Percentiles rank a stretch among this genome's conserved stretches.
Conservation (phyloP, 37 sponge, comb jelly and placozoan species). For the Aplysina aerophoba region DNA sequence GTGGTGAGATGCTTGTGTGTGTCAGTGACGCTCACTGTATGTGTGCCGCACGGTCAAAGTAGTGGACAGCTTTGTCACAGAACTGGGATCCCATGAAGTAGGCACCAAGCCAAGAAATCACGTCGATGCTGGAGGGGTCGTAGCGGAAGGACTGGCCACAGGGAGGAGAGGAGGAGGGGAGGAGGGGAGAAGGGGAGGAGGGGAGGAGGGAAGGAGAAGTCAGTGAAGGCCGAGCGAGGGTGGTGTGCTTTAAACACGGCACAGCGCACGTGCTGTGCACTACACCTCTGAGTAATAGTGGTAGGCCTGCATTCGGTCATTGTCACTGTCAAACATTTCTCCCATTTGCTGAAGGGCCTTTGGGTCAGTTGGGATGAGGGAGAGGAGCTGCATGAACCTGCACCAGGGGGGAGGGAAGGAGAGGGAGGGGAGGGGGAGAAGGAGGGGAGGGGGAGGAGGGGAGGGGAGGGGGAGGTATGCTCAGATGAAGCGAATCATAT, state of each 20-base stretch:
- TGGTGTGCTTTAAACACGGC: background rate
- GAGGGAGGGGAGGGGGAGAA: constrained; percentile 78
- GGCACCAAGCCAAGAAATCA: constrained; percentile 96
- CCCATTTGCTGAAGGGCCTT: constrained; percentile 81
- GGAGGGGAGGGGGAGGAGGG: constrained; percentile 68
- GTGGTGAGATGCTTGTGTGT: background rate
- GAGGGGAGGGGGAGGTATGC: constrained; percentile 73
- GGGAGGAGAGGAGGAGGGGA: background rate
- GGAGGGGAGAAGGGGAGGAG: constrained; percentile 44
- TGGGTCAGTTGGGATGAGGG: constrained; percentile 95
- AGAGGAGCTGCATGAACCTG: constrained; percentile 91
- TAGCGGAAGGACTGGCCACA: constrained; percentile 83
- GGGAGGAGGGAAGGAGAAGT: too few relatives aligned
- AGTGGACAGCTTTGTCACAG: constrained; percentile 90
- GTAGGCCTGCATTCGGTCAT: constrained; percentile 90
- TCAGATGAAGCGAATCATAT: constrained; percentile 87
- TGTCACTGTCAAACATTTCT: constrained; percentile 83
- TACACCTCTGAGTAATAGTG: constrained; percentile 90
- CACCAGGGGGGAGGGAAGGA: background rate
- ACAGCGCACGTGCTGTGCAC: background rate
- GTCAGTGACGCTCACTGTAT: constrained; percentile 68
- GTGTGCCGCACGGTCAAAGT: constrained; percentile 89
- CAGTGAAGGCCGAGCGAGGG: too few relatives aligned
- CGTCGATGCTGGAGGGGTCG: constrained; percentile 92
- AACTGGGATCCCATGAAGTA: constrained; percentile 95